A percentile compares a stretch with the other conserved stretches of the same genome.
These are phyloP conservation scores for Corynorhinus townsendii DNA, from an alignment of 2,113 vertebrate species.

Conservation along the genomic window DNA sequence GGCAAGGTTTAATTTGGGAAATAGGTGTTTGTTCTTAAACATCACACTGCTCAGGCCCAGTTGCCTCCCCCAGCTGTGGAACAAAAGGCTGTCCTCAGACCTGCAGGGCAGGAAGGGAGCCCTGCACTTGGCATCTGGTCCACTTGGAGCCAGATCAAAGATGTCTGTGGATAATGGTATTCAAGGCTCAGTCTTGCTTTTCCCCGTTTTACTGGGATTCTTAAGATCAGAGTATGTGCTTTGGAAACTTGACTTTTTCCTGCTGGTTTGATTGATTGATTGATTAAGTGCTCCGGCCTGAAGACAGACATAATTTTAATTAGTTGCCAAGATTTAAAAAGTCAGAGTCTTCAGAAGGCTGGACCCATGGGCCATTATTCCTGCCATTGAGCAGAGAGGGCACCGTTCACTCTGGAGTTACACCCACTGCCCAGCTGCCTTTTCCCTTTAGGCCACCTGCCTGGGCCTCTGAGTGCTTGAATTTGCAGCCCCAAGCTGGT, in stretches of 20 bases:
- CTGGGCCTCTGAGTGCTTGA: background rate
- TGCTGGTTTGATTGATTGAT: background rate
- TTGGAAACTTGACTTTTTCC: constrained; percentile 9
- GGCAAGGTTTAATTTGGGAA: constrained; percentile 31
- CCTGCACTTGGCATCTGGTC: background rate
- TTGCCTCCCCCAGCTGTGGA: background rate
- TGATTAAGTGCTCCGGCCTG: background rate
- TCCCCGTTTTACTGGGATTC: background rate
- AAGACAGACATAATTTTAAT: constrained; percentile 23
- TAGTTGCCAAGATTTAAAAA: constrained; percentile 1
- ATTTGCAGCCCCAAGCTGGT: background rate
- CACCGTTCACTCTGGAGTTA: background rate
- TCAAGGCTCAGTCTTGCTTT: background rate
- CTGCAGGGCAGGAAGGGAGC: background rate
- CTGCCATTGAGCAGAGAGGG: background rate
- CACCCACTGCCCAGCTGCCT: background rate
- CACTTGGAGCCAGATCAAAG: background rate
- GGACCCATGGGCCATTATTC: background rate
- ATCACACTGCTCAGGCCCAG: background rate
- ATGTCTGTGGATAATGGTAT: background rate
- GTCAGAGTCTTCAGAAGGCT: background rate
- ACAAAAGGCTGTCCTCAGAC: background rate
- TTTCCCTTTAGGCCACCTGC: background rate
- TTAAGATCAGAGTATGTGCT: background rate
- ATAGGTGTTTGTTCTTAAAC: background rate